phyloP scores from a whole-genome alignment of 2,797 vertebrate genomes.

The Melanotaenia boesemani region DNA sequence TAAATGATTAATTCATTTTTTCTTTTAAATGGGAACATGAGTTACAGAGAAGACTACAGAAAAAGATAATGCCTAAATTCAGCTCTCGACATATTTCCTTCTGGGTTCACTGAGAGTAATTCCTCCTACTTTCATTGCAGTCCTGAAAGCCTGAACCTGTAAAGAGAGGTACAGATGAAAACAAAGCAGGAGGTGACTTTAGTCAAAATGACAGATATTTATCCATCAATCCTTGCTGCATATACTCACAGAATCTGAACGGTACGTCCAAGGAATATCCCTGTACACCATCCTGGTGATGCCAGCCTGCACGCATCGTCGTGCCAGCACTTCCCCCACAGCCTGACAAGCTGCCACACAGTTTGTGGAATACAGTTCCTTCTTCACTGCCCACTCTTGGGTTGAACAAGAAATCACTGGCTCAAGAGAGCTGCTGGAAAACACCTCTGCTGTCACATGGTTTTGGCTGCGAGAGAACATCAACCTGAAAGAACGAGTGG shows the following conservation, averaged over 20 bases:
- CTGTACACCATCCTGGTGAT: slow-evolving; percentile 90
- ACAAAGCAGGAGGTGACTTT: background rate
- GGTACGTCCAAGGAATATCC: slow-evolving; percentile 87
- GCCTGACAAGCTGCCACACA: slow-evolving; percentile 88
- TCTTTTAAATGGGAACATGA: background rate
- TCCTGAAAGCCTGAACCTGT: slow-evolving; percentile 88
- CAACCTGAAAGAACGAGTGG: slow-evolving; percentile 77
- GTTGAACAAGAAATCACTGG: slow-evolving; percentile 92
- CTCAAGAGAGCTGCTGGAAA: slow-evolving; percentile 75
- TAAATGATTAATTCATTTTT: slow-evolving; percentile 1
- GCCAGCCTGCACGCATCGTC: slow-evolving; percentile 91
- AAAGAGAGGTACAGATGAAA: slow-evolving; percentile 29
- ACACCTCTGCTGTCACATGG: slow-evolving; percentile 87
- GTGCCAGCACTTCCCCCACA: slow-evolving; percentile 90
- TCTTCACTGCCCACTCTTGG: slow-evolving; percentile 93
- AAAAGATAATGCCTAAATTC: slow-evolving; percentile 10
- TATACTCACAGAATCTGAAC: slow-evolving; percentile 80
- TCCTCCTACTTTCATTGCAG: slow-evolving; percentile 89
- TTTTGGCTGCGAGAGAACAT: slow-evolving; percentile 86
- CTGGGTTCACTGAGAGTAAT: slow-evolving; percentile 88
- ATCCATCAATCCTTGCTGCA: background rate
- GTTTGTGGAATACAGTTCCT: slow-evolving; percentile 85
- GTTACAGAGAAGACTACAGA: slow-evolving; percentile 25
- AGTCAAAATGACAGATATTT: background rate
- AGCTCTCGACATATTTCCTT: slow-evolving; percentile 82